A percentile compares a stretch with the other conserved stretches of the same genome.
Conservation (phyloP, 2,113 vertebrate species). For the Phrynosoma platyrhinos region DNA sequence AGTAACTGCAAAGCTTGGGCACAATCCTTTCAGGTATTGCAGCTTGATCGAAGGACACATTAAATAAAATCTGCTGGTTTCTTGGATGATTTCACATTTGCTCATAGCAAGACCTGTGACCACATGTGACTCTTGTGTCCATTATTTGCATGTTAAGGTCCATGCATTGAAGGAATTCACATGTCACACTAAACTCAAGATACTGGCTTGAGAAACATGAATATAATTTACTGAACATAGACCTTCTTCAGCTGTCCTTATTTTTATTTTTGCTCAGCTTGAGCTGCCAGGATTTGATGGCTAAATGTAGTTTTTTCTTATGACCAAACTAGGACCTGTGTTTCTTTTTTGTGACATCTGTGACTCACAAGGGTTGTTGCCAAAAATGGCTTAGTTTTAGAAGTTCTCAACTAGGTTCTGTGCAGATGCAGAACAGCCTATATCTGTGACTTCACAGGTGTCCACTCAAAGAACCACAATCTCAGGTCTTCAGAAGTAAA, state of each 20-base stretch:
- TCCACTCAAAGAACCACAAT: too few species aligned
- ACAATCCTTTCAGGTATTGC: not conserved
- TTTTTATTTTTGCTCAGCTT: not conserved
- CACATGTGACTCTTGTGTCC: not conserved
- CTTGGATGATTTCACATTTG: not conserved
- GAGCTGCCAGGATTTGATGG: not conserved
- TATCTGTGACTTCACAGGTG: too few species aligned
- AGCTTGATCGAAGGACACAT: not conserved
- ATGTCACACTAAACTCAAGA: not conserved
- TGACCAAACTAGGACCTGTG: too few species aligned
- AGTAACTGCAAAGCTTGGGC: not conserved
- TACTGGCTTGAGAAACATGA: not conserved
- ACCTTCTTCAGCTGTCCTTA: not conserved
- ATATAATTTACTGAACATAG: not conserved
- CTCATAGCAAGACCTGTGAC: not conserved
- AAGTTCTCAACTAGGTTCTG: too few species aligned
- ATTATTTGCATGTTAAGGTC: not conserved
- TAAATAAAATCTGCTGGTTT: not conserved
- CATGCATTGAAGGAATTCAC: not conserved
- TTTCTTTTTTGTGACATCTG: too few species aligned
- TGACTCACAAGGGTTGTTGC: too few species aligned
- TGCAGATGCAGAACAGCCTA: too few species aligned
- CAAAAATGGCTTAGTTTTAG: too few species aligned
- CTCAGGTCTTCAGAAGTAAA: not conserved
- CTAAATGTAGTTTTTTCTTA: not conserved